phyloP scores from a whole-genome alignment of 2,113 vertebrate species.

The Tachysurus fulvidraco region DNA sequence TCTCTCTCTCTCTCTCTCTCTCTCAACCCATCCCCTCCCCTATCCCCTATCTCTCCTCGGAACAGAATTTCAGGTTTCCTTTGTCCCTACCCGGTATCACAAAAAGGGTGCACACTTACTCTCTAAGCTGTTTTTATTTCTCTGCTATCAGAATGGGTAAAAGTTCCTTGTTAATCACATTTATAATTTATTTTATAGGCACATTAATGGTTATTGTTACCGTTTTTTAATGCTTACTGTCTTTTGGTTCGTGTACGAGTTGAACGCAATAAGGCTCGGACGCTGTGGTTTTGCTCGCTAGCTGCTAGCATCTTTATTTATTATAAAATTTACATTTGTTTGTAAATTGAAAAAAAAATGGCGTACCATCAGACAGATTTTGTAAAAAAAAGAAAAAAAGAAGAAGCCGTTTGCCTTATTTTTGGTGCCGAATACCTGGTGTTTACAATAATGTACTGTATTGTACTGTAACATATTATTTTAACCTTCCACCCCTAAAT shows the following conservation, averaged over 20 bases:
- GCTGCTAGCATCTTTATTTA: not conserved
- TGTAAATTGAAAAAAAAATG: not conserved
- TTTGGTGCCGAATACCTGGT: not conserved
- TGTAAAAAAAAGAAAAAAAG: too few species aligned
- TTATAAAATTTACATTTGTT: too few species aligned
- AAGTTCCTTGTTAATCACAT: not conserved
- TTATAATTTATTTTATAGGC: not conserved
- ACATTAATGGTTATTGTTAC: not conserved
- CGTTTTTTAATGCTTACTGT: not conserved
- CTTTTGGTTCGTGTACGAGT: not conserved
- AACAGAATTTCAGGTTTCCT: slow-evolving; percentile 1
- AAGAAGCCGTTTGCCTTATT: not conserved
- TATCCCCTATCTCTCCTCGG: not conserved
- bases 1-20: slow-evolving; percentile 1
- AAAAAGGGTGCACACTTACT: slow-evolving; percentile 10
- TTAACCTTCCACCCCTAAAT: not conserved
- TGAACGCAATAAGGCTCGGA: not conserved
- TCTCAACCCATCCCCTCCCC: not conserved
- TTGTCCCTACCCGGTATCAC: slow-evolving; percentile 35
- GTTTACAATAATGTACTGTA: not conserved
- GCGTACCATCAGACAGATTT: too few species aligned
- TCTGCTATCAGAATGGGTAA: slow-evolving; percentile 39
- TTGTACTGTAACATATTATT: not conserved
- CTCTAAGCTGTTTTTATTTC: slow-evolving; percentile 20
- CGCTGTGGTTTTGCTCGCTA: not conserved